Conservation (phyloP, 2,797 vertebrate species). For the Eulemur coronatus region DNA sequence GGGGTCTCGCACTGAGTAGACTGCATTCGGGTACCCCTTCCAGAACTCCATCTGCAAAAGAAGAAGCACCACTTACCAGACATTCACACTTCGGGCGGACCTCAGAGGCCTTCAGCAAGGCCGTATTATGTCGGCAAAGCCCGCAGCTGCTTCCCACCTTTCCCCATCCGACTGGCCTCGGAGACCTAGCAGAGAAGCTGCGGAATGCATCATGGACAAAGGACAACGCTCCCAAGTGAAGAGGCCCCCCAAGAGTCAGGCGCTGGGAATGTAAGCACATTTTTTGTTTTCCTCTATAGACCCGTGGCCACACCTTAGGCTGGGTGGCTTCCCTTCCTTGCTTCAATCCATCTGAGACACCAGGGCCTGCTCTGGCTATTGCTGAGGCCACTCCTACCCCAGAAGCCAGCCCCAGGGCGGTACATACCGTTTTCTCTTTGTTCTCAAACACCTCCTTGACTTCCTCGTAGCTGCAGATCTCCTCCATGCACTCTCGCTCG, state of each 20-base stretch:
- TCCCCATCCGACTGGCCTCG: neutral
- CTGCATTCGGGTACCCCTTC: slow-evolving; percentile 90
- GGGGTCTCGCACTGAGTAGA: slow-evolving; percentile 88
- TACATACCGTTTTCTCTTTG: slow-evolving; percentile 91
- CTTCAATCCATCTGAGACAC: neutral
- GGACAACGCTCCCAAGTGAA: neutral
- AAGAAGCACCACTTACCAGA: neutral
- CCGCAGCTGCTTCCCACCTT: neutral
- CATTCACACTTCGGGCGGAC: neutral
- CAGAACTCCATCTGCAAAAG: slow-evolving; percentile 92
- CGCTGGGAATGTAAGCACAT: neutral
- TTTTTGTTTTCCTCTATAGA: neutral
- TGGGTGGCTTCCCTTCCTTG: neutral
- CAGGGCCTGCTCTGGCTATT: neutral
- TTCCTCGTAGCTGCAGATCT: slow-evolving; percentile 93
- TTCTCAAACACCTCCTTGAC: slow-evolving; percentile 92
- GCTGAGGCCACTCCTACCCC: neutral
- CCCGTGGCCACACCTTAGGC: neutral
- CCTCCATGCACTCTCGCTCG: slow-evolving; percentile 91
- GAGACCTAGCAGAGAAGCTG: neutral
- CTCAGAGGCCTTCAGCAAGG: neutral
- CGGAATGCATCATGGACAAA: neutral
- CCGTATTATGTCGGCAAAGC: neutral
- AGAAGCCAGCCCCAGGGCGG: neutral
- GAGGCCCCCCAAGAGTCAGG: neutral